Evolutionary conservation across 2,888 invertebrate species (phyloP).

Genomic region (Andrena trimmerana): DNA sequence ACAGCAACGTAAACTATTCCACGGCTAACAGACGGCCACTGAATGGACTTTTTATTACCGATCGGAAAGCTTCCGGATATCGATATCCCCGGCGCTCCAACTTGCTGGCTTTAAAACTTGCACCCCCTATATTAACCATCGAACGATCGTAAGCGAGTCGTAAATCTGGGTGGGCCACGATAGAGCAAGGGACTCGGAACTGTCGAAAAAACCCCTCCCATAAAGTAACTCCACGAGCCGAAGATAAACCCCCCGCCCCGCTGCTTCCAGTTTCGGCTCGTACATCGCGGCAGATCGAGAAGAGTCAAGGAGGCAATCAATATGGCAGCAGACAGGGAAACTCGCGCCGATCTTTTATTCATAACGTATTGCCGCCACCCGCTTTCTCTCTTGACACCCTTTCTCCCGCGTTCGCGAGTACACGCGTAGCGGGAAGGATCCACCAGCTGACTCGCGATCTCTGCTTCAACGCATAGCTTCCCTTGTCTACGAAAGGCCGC

Average conservation of each 20-base stretch:
- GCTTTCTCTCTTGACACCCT: conserved; percentile 35
- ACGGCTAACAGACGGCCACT: too few species aligned
- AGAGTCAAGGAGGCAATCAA: conserved; percentile 52
- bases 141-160: conserved; percentile 8
- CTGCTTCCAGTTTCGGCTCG: conserved; percentile 14
- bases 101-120: conserved; percentile 18
- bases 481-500: background rate
- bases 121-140: conserved; percentile 20
- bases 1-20: too few species aligned
- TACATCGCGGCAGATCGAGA: conserved; percentile 39
- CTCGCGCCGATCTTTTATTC: conserved; percentile 63
- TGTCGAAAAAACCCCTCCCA: conserved; percentile 18
- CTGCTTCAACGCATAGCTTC: background rate
- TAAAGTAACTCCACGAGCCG: conserved; percentile 31
- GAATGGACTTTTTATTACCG: background rate
- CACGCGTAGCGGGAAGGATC: background rate
- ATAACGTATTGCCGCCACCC: conserved; percentile 38
- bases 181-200: background rate
- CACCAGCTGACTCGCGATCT: background rate
- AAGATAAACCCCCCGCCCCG: conserved; percentile 22
- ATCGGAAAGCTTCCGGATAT: background rate
- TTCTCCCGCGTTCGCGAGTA: background rate
- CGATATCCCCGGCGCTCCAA: background rate
- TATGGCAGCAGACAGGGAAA: conserved; percentile 28
- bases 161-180: conserved; percentile 17